phyloP scores from a whole-genome alignment of 2,888 invertebrate genomes.

The Helobdella robusta region DNA sequence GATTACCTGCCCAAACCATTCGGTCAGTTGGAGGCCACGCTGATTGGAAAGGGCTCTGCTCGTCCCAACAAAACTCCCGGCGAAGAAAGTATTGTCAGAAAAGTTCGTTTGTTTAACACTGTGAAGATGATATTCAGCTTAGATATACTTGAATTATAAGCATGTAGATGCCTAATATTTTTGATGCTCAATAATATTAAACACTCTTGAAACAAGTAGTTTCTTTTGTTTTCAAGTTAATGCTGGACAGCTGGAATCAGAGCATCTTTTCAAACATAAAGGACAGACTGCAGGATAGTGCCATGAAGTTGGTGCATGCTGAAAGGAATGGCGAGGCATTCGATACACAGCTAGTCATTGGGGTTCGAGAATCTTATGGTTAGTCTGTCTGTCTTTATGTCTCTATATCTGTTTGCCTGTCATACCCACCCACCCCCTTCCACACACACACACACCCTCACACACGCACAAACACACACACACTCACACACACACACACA shows the following conservation, averaged over 20 bases:
- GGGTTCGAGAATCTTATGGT: conserved; percentile 93
- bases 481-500: no score
- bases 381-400: conserved; percentile 38
- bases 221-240: conserved; percentile 57
- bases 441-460: not conserved
- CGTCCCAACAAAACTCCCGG: conserved; percentile 55
- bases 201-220: not conserved
- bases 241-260: conserved; percentile 97
- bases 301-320: conserved; percentile 91
- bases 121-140: no score
- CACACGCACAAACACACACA: no score
- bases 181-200: no score
- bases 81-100: conserved; percentile 82
- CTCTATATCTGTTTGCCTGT: not conserved
- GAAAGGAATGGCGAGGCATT: conserved; percentile 96
- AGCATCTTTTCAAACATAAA: conserved; percentile 92
- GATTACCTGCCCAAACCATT: conserved; percentile 92
- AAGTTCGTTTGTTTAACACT: conserved; percentile 51
- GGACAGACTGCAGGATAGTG: conserved; percentile 65
- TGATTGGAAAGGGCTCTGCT: conserved; percentile 63
- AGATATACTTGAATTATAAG: no score
- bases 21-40: conserved; percentile 75
- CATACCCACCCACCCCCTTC: not conserved
- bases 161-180: no score
- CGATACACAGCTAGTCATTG: conserved; percentile 91